Conservation (phyloP, 1,140 invertebrate species). For the Trachelipus rathkii region DNA sequence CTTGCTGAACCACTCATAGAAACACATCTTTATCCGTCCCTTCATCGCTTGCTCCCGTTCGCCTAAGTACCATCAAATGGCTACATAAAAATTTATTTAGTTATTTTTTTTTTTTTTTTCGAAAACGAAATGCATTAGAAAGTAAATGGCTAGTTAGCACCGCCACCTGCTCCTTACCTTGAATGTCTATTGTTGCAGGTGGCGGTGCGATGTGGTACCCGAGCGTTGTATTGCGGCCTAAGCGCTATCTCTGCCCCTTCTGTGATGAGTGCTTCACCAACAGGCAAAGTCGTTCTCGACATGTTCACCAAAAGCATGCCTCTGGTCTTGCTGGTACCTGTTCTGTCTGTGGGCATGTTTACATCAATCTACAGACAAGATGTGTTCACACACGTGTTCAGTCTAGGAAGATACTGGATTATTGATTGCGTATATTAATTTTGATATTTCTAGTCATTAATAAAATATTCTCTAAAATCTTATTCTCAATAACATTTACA, state of each 20-base stretch:
- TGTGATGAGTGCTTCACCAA: conserved; percentile 44
- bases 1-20: background rate
- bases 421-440: background rate
- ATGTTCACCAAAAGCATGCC: conserved; percentile 43
- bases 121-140: too few relatives aligned
- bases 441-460: conserved; percentile 1
- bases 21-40: background rate
- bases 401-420: conserved; percentile 34
- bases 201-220: conserved; percentile 39
- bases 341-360: conserved; percentile 36
- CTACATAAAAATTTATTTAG: background rate
- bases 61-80: background rate
- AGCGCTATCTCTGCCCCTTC: conserved; percentile 42
- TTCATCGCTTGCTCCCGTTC: background rate
- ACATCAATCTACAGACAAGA: conserved; percentile 40
- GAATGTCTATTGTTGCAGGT: conserved; percentile 42
- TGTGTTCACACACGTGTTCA: conserved; percentile 40
- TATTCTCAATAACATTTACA: too few relatives aligned
- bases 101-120: background rate
- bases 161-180: conserved; percentile 37
- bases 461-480: background rate
- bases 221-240: conserved; percentile 38
- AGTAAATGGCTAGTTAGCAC: background rate
- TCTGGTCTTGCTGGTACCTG: conserved; percentile 40
- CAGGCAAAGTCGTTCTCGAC: conserved; percentile 38